Evolutionary conservation across 2,113 vertebrate genomes (phyloP).

Genomic region (Halcyon malimbica): DNA sequence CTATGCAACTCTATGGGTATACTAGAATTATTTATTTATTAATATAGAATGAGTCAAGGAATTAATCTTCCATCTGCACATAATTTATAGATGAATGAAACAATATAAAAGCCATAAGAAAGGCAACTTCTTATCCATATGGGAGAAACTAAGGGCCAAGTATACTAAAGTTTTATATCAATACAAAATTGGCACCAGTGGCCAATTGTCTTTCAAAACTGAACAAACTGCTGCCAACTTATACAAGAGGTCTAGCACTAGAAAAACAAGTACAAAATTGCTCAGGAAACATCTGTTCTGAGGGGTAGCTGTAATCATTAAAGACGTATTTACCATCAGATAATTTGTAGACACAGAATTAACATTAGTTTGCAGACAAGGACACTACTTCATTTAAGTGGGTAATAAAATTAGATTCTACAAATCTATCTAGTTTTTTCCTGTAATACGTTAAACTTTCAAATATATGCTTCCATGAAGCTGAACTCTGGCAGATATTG

Average conservation of each 20-base stretch:
- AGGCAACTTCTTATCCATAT: slow-evolving; percentile 33
- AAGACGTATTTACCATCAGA: slow-evolving; percentile 57
- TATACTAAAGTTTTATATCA: slow-evolving; percentile 55
- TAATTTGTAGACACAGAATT: slow-evolving; percentile 48
- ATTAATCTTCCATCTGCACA: slow-evolving; percentile 52
- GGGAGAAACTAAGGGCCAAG: slow-evolving; percentile 37
- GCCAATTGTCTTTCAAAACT: slow-evolving; percentile 50
- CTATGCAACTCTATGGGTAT: not conserved
- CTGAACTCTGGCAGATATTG: not conserved
- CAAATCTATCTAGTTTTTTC: not conserved
- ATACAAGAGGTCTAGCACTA: slow-evolving; percentile 50
- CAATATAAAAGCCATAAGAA: slow-evolving; percentile 54
- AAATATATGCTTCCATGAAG: not conserved
- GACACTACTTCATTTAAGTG: slow-evolving; percentile 20
- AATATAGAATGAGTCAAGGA: slow-evolving; percentile 27
- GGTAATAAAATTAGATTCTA: not conserved
- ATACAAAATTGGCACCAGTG: slow-evolving; percentile 48
- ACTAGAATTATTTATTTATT: slow-evolving; percentile 25
- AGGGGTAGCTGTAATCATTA: slow-evolving; percentile 36
- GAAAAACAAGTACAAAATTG: slow-evolving; percentile 11
- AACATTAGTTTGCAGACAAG: slow-evolving; percentile 1
- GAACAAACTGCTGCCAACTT: slow-evolving; percentile 51
- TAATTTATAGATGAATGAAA: slow-evolving; percentile 65
- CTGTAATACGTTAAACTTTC: not conserved
- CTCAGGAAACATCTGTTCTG: slow-evolving; percentile 62